Percentiles rank a stretch among this genome's conserved stretches.
Evolutionary conservation across 2,797 vertebrate genomes (phyloP).

Genomic region (Lacerta viridis): DNA sequence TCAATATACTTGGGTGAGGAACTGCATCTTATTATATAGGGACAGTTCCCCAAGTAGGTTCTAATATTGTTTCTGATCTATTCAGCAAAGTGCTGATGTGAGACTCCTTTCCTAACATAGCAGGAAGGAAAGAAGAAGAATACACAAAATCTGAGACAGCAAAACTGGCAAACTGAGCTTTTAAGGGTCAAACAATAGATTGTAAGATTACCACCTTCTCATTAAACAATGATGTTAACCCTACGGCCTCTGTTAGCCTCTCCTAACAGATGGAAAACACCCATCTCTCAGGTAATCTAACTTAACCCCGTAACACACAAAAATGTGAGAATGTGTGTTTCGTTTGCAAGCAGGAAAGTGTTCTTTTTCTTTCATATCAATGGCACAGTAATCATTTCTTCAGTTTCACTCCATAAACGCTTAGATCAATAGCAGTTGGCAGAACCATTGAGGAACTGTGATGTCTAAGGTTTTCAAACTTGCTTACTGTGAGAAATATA

Average conservation of each 20-base stretch:
- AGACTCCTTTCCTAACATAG: too few relatives aligned
- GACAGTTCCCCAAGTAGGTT: neutral
- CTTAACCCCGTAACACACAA: neutral
- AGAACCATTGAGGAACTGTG: neutral
- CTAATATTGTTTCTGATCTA: neutral
- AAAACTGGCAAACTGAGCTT: neutral
- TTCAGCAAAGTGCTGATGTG: too few relatives aligned
- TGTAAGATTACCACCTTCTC: neutral
- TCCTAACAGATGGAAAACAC: neutral
- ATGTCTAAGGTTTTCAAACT: neutral
- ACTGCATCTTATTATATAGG: neutral
- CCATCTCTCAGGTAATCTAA: neutral
- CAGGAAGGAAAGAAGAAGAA: too few relatives aligned
- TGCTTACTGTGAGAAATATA: neutral
- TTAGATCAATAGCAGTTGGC: constrained; percentile 57
- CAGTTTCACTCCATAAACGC: constrained; percentile 47
- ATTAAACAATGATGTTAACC: neutral
- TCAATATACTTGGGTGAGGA: neutral
- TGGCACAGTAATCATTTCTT: constrained; percentile 44
- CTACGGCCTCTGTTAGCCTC: neutral
- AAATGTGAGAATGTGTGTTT: constrained; percentile 35
- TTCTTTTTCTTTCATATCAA: neutral
- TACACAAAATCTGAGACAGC: neutral
- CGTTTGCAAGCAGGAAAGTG: constrained; percentile 1
- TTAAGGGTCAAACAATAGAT: neutral